These are phyloP conservation scores for Haliclystus octoradiatus DNA, from an alignment of 30 jellyfish, hydroid and myxozoan species.

Conservation along the genomic window DNA sequence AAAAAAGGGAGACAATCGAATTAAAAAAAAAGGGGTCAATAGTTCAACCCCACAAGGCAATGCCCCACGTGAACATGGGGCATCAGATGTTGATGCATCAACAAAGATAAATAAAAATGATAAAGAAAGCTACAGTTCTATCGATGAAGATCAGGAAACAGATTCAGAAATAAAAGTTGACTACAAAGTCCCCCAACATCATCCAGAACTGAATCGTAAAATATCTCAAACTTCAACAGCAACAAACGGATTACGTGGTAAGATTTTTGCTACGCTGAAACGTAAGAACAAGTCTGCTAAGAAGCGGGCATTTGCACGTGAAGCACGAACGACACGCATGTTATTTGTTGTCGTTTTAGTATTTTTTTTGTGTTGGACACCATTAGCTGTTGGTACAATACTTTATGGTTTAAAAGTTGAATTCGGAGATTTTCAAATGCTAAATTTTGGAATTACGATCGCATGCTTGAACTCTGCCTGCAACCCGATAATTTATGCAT, in stretches of 20 bases:
- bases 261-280: neutral
- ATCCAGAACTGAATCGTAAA: neutral
- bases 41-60: neutral
- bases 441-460: constrained; percentile 56
- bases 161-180: neutral
- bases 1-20: no score
- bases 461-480: constrained; percentile 78
- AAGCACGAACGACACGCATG: constrained; percentile 81
- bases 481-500: constrained; percentile 91
- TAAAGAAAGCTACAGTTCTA: neutral
- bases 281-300: constrained; percentile 4
- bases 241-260: neutral
- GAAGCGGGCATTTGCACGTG: constrained; percentile 13
- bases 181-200: no score
- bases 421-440: constrained; percentile 35
- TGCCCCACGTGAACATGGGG: neutral
- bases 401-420: constrained; percentile 54
- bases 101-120: neutral
- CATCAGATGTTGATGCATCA: neutral
- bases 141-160: neutral
- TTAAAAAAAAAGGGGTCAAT: neutral
- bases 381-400: constrained; percentile 58
- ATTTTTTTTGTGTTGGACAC: constrained; percentile 95
- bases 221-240: neutral
- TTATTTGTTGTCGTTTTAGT: constrained; percentile 62